Evolutionary conservation across 2,113 vertebrate species (phyloP).

Genomic region (Physeter macrocephalus): DNA sequence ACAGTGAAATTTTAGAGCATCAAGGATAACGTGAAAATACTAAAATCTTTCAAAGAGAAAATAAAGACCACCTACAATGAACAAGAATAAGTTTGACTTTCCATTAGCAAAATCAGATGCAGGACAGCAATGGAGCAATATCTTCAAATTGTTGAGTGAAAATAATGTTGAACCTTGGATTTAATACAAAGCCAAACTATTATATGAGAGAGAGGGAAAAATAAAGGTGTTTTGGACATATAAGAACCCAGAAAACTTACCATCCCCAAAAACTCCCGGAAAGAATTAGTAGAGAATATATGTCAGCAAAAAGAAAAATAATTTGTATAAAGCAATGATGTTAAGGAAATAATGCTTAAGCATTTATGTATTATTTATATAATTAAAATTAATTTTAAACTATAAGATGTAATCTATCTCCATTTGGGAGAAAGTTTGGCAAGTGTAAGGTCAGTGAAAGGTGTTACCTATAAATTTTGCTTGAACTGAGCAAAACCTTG

Average conservation of each 20-base stretch:
- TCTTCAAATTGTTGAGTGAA: neutral
- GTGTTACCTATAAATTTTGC: neutral
- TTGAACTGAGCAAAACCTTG: neutral
- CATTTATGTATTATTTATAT: neutral
- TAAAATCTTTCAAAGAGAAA: neutral
- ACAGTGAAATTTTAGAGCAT: neutral
- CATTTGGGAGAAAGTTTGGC: neutral
- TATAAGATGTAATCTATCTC: neutral
- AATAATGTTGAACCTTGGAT: neutral
- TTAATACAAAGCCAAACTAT: neutral
- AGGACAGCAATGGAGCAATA: neutral
- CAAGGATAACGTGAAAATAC: neutral
- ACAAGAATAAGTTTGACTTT: neutral
- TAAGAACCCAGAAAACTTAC: neutral
- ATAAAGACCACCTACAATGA: neutral
- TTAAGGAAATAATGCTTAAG: neutral
- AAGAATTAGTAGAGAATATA: slow-evolving; percentile 12
- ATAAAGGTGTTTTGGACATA: neutral
- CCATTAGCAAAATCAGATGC: neutral
- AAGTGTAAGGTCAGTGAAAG: neutral
- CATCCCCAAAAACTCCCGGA: neutral
- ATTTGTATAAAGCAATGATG: neutral
- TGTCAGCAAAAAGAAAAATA: neutral
- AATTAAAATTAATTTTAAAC: neutral
- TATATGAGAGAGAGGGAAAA: neutral